phyloP scores from a whole-genome alignment of 2,888 invertebrate species.

The Spisula subtruncata region DNA sequence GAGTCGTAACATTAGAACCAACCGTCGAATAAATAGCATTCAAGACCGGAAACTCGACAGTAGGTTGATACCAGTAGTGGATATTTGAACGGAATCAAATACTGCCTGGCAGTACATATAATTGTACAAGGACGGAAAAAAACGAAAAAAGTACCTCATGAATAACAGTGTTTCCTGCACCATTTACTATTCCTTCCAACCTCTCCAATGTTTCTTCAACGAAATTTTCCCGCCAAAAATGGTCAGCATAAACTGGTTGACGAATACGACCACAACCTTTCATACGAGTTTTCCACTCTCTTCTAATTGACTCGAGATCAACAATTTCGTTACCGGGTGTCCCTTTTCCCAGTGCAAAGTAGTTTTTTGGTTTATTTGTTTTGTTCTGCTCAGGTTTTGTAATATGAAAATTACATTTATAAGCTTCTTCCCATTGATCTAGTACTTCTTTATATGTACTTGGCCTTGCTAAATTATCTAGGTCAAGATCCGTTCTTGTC shows the following conservation, averaged over 20 bases:
- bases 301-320: conserved; percentile 47
- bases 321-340: conserved; percentile 54
- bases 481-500: conserved; percentile 5
- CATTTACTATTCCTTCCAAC: conserved; percentile 54
- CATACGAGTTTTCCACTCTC: conserved; percentile 43
- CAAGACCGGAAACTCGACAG: too few relatives aligned
- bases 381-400: conserved; percentile 24
- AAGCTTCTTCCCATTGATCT: conserved; percentile 48
- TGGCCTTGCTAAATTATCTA: conserved; percentile 18
- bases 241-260: conserved; percentile 47
- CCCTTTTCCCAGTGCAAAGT: conserved; percentile 57
- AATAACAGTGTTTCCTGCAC: conserved; percentile 31
- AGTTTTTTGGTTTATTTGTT: conserved; percentile 56
- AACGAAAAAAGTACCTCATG: conserved; percentile 43
- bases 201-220: conserved; percentile 43
- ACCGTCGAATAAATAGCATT: too few relatives aligned
- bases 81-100: not conserved
- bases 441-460: conserved; percentile 25
- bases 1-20: too few relatives aligned
- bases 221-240: conserved; percentile 51
- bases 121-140: not conserved
- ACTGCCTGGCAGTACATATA: not conserved
- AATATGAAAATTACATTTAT: conserved; percentile 42
- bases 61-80: not conserved
- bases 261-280: conserved; percentile 33